Evolutionary conservation across 2,113 vertebrate species (phyloP).

Genomic region (Protobothrops mucrosquamatus): DNA sequence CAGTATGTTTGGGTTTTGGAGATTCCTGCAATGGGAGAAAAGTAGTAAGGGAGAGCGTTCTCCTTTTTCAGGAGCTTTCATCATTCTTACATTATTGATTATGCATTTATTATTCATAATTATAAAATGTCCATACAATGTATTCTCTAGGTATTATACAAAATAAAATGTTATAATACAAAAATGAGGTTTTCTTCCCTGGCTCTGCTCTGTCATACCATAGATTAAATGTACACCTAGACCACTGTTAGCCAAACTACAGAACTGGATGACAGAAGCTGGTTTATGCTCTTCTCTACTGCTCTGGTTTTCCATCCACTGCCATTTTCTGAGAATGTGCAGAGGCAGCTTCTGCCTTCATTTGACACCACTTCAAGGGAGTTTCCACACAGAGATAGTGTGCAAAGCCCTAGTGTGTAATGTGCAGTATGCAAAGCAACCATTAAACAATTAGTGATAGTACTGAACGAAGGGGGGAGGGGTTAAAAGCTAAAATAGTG

Average conservation of each 20-base stretch:
- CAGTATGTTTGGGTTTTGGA: conserved; percentile 6
- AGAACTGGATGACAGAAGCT: not conserved
- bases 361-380: not conserved
- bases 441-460: not conserved
- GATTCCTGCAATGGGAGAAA: not conserved
- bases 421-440: not conserved
- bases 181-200: not conserved
- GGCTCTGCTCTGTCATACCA: not conserved
- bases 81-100: not conserved
- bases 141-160: not conserved
- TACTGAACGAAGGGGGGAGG: not conserved
- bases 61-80: not conserved
- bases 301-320: not conserved
- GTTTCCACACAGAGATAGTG: not conserved
- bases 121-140: not conserved
- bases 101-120: not conserved
- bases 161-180: not conserved
- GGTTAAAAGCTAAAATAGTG: not conserved
- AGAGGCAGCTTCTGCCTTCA: not conserved
- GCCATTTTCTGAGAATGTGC: not conserved
- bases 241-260: not conserved
- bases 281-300: not conserved
- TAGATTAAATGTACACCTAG: not conserved
- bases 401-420: not conserved
- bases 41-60: not conserved